These are phyloP conservation scores for Melanostoma mellinum DNA, from an alignment of 2,888 invertebrate species.

Conservation along the genomic window DNA sequence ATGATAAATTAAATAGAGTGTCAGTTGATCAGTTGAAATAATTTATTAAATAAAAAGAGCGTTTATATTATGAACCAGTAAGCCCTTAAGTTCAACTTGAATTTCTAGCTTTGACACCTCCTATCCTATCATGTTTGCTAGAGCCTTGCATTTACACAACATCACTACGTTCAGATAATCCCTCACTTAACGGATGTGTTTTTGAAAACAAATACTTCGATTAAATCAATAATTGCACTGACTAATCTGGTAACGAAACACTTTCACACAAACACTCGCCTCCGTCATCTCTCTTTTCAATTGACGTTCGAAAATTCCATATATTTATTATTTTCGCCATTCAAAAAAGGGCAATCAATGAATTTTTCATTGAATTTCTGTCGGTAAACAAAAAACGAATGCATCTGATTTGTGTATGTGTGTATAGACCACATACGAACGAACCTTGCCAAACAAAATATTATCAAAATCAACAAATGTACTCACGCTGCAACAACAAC, in stretches of 20 bases:
- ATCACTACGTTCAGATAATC: slow-evolving; percentile 25
- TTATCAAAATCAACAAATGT: slow-evolving; percentile 68
- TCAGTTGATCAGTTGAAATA: too few species aligned
- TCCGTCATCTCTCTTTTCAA: slow-evolving; percentile 28
- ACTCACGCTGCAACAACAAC: slow-evolving; percentile 16
- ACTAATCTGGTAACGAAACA: slow-evolving; percentile 48
- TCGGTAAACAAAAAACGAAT: slow-evolving; percentile 42
- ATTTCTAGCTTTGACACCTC: slow-evolving; percentile 21
- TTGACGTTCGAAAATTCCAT: slow-evolving; percentile 48
- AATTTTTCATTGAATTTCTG: slow-evolving; percentile 60
- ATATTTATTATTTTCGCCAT: slow-evolving; percentile 52
- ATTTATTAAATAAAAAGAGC: too few species aligned
- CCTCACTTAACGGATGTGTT: slow-evolving; percentile 41
- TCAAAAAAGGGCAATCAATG: slow-evolving; percentile 65
- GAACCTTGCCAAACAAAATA: slow-evolving; percentile 39
- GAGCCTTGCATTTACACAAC: slow-evolving; percentile 16
- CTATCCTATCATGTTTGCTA: slow-evolving; percentile 1
- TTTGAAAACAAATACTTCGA: slow-evolving; percentile 50
- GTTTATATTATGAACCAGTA: too few species aligned
- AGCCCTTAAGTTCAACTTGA: too few species aligned
- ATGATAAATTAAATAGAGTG: too few species aligned
- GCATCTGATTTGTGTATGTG: slow-evolving; percentile 19
- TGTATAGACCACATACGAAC: neutral
- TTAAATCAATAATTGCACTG: slow-evolving; percentile 54
- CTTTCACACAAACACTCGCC: neutral